Evolutionary conservation across 2,113 vertebrate genomes (phyloP), one percentile per base, ranked within the genome.

Genomic region (Chroicocephalus ridibundus): DNA sequence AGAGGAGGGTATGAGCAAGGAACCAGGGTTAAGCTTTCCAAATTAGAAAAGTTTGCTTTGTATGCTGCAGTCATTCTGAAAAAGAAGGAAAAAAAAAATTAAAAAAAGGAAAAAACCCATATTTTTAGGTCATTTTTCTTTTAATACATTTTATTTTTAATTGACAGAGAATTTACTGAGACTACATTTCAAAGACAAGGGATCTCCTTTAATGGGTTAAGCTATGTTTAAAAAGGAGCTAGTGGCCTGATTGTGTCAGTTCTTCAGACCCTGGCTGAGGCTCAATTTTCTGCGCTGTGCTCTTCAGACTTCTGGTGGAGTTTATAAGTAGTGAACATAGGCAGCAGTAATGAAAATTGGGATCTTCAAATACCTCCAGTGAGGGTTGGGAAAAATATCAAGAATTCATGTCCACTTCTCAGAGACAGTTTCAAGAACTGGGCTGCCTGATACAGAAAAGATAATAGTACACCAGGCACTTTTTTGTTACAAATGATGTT

Each of bases 31-130:
- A 96, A 95, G 60, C 16, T 62, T 44, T 65, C 64, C 40, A 86
- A 95, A 97, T 88, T 86, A 74, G 44, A 95, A 79, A 95, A 82
- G 58, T 91, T 68, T 83, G 34, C 26, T 71, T 76, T 69, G 32
- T 70, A 36, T 42, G 32, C 13, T 8, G 6, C 24, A 86, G 6
- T 74, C 34, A 46, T 58, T 42, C 13, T 57, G 9, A 25, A 55
- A 52, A 27, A 12, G 10, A n/a, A 18, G 10, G 5, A 3, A 9
- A 10, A 47, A 55, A 25, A 18, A 14, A 34, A 13, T 38, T 38
- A 32, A 19, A 31, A 46, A 24, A 6, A 2, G 18, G 22, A 34
- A 32, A 6, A 38, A 25, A 12, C 9, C 6, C 1, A 21, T 70
- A 69, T 44, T 65, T 77, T 27, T 7, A 11, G 1, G 2, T n/a